Base-by-base conservation (phyloP, 2,113 vertebrate species). In the Plotosus lineatus region DNA sequence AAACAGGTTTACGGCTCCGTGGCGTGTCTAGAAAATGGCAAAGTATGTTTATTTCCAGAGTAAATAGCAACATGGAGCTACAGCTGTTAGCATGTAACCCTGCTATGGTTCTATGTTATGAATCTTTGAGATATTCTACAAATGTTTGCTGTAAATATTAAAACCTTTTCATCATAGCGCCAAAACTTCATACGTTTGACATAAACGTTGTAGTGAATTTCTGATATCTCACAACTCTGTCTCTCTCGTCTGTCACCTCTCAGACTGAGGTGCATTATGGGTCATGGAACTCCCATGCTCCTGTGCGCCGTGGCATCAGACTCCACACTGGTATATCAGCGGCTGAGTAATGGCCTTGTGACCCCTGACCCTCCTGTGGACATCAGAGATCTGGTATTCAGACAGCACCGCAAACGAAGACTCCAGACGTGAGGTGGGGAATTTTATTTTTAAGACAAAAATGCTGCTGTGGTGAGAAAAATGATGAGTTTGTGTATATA, bases 251-350 rank as follows among this genome's bases (percentile, higher is more conserved):
- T n/a, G 31, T 21, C 75, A 65, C 78, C 21, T 74, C 17, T 63
- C 72, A 95, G 94, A 79, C 81, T 95, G 15, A 90, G 92, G 31
- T 88, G 87, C 0, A 77, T 92, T 55, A 76, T 94, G 88, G 90
- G 87, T 82, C 50, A 83, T 63, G 90, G 90, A 42, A 82, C 77
- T 15, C 86, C 91, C 2, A 66, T 92, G 88, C 89, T 94, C 68
- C 82, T 99, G 90, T 98, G 96, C 51, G 94, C 95, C 23, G 95
- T 97, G 82, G 96, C 96, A 21, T 93, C 96, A 0, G 98, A 99
- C 86, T 99, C 97, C 84, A 98, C 95, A 11, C 90, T 97, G 66
- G 97, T 99, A 77, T 99, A 98, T 83, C 98, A 98, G 86, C 95
- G 92, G 89, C 90, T 97, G 81, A 96, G 94, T 0, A 94, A 97